Evolutionary conservation across 2,888 invertebrate species (phyloP), one percentile per base, ranked within the genome.

Genomic region (Pteria penguin): DNA sequence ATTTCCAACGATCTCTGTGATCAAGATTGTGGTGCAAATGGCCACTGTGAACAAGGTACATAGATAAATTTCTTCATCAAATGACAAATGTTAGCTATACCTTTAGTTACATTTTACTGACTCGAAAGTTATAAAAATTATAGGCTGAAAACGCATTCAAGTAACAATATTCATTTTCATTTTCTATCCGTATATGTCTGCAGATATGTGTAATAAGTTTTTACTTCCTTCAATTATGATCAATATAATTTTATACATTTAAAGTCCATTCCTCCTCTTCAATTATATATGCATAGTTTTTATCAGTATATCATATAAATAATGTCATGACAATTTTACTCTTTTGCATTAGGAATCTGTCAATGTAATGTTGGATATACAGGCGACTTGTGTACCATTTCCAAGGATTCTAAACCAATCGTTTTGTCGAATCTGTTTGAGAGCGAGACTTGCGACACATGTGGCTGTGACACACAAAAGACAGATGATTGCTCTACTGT

Each of bases 351-450:
- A 88, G 88, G 84, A 60, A 75, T 84, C 0, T 88, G 88, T 81
- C 73, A 71, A 11, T 88, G 88, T 76, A 72, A 84, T 0, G 72
- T 66, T 26, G 88, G 87, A 0, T 86, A 76, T 67, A 81, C 84
- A 5, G 88, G 88, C 5, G 78, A 73, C 2, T 75, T 36, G 18
- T 88, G 88, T 72, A 72, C 82, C 24, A 80, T 86, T 8, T 82
- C 84, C 18, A 29, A 73, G 5, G 84, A 82, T n/a, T 72, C 62
- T 52, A 65, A 32, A 4, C 88, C 88, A 18, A 76, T 63, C 4
- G 78, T 87, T 5, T 54, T 83, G 2, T 58, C 76, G n/a, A 70
- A 76, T 3, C 78, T 80, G 1, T 27, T 65, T 14, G 75, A 75
- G 26, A 31, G 33, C 18, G 76, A 66, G 24, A 57, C 81, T 4